phyloP scores from a whole-genome alignment of 2,797 vertebrate species.

The Scarus forsteni region DNA sequence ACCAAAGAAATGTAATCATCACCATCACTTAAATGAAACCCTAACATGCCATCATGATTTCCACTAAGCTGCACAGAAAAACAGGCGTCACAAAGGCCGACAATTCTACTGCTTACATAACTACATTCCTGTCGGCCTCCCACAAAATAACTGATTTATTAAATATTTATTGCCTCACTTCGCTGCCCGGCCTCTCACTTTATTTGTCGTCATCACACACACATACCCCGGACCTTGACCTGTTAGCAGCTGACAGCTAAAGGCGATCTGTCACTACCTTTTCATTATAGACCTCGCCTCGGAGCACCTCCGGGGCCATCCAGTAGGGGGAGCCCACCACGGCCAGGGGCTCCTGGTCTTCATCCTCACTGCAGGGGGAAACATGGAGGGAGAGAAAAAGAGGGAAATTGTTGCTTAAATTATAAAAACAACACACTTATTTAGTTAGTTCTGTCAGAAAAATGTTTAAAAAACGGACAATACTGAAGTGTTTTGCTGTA shows the following conservation, averaged over 20 bases:
- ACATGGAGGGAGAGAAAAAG: not conserved
- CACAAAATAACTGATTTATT: slow-evolving; percentile 31
- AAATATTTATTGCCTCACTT: slow-evolving; percentile 45
- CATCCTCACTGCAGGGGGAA: slow-evolving; percentile 82
- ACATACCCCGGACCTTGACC: slow-evolving; percentile 50
- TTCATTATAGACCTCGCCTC: slow-evolving; percentile 94
- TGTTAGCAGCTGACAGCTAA: slow-evolving; percentile 17
- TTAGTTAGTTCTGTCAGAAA: too few relatives aligned
- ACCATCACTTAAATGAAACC: slow-evolving; percentile 1
- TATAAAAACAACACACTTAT: too few relatives aligned
- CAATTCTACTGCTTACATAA: slow-evolving; percentile 33
- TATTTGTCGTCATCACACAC: slow-evolving; percentile 43
- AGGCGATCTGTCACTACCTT: slow-evolving; percentile 84
- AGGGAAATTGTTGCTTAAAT: too few relatives aligned
- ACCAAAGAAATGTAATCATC: not conserved
- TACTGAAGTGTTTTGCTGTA: too few relatives aligned
- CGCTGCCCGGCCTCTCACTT: not conserved
- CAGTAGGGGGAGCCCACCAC: slow-evolving; percentile 96
- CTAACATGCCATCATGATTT: slow-evolving; percentile 6
- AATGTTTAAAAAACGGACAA: too few relatives aligned
- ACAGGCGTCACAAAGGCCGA: not conserved
- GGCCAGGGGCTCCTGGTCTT: slow-evolving; percentile 87
- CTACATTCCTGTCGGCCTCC: slow-evolving; percentile 4
- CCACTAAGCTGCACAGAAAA: slow-evolving; percentile 1
- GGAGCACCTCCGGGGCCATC: slow-evolving; percentile 97